Evolutionary conservation across 2,888 invertebrate species (phyloP).

Genomic region (Phasia obesa): DNA sequence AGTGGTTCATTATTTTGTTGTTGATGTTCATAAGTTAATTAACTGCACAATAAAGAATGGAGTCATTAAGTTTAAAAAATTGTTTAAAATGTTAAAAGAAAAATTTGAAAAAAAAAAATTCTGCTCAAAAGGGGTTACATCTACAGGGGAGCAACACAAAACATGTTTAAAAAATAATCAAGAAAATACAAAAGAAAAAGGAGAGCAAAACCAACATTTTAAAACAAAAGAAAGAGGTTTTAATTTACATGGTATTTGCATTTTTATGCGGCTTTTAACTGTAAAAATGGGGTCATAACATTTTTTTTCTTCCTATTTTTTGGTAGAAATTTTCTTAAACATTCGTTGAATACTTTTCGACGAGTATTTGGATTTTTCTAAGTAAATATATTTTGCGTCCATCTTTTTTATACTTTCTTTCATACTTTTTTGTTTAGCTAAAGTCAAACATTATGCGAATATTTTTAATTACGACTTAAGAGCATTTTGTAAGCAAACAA

Average conservation of each 20-base stretch:
- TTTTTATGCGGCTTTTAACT: constrained; percentile 53
- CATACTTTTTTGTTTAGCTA: too few species aligned
- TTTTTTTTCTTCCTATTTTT: background rate
- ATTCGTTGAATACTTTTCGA: constrained; percentile 26
- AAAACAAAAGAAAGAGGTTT: constrained; percentile 49
- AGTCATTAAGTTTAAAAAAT: constrained; percentile 40
- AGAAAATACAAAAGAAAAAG: background rate
- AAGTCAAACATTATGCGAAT: too few species aligned
- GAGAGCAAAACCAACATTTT: constrained; percentile 1
- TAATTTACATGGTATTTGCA: constrained; percentile 57
- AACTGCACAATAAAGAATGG: constrained; percentile 28
- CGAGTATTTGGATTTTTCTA: constrained; percentile 26
- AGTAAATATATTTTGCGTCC: too few species aligned
- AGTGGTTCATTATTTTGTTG: constrained; percentile 16
- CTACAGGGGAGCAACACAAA: background rate
- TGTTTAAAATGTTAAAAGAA: constrained; percentile 31
- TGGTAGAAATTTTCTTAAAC: background rate
- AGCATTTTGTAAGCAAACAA: too few species aligned
- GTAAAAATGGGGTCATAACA: constrained; percentile 54
- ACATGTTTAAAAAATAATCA: background rate
- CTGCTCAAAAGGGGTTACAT: constrained; percentile 24
- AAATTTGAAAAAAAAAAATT: too few species aligned
- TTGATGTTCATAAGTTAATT: constrained; percentile 42
- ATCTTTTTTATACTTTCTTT: too few species aligned
- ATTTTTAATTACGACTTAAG: too few species aligned